Evolutionary conservation across 2,888 invertebrate species (phyloP), one percentile per base, ranked within the genome.

Genomic region (Schizotus pectinicornis): DNA sequence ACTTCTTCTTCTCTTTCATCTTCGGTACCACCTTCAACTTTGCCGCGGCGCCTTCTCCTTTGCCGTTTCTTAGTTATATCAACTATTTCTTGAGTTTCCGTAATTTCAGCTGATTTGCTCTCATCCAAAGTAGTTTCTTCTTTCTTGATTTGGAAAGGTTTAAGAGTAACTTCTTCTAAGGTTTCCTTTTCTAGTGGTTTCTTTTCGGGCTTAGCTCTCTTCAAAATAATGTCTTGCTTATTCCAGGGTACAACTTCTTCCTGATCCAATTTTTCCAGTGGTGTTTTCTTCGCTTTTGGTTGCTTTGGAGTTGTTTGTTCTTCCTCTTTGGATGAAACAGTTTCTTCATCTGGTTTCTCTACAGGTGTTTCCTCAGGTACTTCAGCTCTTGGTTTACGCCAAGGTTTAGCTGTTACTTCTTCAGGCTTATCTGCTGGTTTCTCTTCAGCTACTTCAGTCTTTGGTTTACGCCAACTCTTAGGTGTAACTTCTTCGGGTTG

Each of bases 221-320:
- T 86, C 6, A 85, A 70, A 34, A 73, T 77, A 14, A 85, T 79
- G 59, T 83, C 81, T 77, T 89, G 87, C 69, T 89, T 84, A 7
- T 84, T 88, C 86, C 85, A 85, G 8, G 84, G 82, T 61, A 66
- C 12, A 59, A 55, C 55, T 61, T 67, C 70, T 52, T 63, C 64
- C 45, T 64, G 60, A 58, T 67, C 61, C 52, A 67, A 53, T 49
- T 31, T 46, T 62, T 5, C 22, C 22, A 22, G 22, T 22, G 22
- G 5, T 22, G 22, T 5, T 22, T 22, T 22, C 22, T 22, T 22
- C 2, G 22, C 3, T 22, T 22, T 22, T 22, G 3, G 22, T 22
- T 22, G 22, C 5, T 22, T 5, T 22, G 22, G 22, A 2, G 5
- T 22, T 5, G 5, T 5, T 22, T 22, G 22, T 22, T 22, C 22